These are phyloP conservation scores for Bombus polaris DNA, from an alignment of 1,140 invertebrate species.

Conservation along the genomic window DNA sequence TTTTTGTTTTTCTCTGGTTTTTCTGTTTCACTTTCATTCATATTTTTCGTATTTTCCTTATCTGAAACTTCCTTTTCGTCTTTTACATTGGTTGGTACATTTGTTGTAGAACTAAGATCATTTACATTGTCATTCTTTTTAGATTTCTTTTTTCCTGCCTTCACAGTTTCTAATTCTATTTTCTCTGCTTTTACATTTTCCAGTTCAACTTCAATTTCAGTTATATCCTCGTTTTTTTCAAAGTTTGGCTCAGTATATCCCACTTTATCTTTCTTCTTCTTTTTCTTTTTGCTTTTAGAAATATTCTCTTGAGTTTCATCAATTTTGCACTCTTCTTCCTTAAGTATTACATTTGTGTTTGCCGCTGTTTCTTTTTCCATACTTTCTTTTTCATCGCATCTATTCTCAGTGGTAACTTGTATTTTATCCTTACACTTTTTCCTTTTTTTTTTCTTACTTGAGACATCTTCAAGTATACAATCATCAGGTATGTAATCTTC, in stretches of 20 bases:
- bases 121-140: conserved; percentile 15
- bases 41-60: conserved; percentile 44
- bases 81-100: background rate
- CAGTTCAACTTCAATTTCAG: conserved; percentile 2
- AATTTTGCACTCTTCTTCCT: conserved; percentile 10
- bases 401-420: background rate
- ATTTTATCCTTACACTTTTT: conserved; percentile 32
- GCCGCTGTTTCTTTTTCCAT: conserved; percentile 3
- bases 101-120: background rate
- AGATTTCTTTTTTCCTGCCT: conserved; percentile 46
- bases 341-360: background rate
- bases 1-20: conserved; percentile 43
- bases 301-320: background rate
- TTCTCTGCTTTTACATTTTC: conserved; percentile 20
- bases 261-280: conserved; percentile 43
- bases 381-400: background rate
- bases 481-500: conserved; percentile 19
- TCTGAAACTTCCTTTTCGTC: conserved; percentile 26
- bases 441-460: conserved; percentile 52
- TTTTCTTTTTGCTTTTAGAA: conserved; percentile 52
- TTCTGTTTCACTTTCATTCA: conserved; percentile 3
- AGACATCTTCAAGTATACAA: background rate
- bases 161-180: conserved; percentile 9
- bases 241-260: background rate
- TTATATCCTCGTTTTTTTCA: conserved; percentile 19